A percentile compares a stretch with the other conserved stretches of the same genome.
Evolutionary conservation across 2,888 invertebrate species (phyloP).

Genomic region (Aphidoletes aphidimyza): DNA sequence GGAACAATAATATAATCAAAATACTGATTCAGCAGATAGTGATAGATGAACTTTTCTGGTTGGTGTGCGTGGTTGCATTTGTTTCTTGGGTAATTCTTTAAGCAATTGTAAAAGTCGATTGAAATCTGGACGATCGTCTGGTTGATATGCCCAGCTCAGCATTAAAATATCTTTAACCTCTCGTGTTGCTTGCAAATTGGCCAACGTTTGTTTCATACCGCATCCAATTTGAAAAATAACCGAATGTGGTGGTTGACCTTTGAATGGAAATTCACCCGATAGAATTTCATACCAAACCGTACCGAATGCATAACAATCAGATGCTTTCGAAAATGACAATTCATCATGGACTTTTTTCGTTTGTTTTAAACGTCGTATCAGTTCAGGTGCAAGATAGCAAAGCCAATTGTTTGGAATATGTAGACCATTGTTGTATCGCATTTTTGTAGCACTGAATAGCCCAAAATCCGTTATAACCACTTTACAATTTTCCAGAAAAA

Average conservation of each 20-base stretch:
- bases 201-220: constrained; percentile 94
- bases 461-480: constrained; percentile 99
- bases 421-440: constrained; percentile 81
- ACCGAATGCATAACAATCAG: constrained; percentile 98
- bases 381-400: constrained; percentile 97
- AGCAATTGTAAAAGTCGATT: constrained; percentile 83
- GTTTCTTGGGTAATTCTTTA: constrained; percentile 93
- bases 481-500: constrained; percentile 96
- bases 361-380: constrained; percentile 74
- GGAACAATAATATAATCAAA: constrained; percentile 67
- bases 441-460: constrained; percentile 94
- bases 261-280: constrained; percentile 96
- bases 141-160: constrained; percentile 93
- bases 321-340: constrained; percentile 90
- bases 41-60: constrained; percentile 98
- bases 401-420: constrained; percentile 97
- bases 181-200: constrained; percentile 91
- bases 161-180: constrained; percentile 99
- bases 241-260: constrained; percentile 91
- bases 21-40: constrained; percentile 94
- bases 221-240: constrained; percentile 98
- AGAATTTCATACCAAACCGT: constrained; percentile 99
- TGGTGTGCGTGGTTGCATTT: constrained; percentile 94
- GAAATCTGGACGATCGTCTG: constrained; percentile 90
- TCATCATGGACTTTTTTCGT: constrained; percentile 73